phyloP scores from a whole-genome alignment of 2,113 vertebrate genomes.

The Nansenia antarctica region DNA sequence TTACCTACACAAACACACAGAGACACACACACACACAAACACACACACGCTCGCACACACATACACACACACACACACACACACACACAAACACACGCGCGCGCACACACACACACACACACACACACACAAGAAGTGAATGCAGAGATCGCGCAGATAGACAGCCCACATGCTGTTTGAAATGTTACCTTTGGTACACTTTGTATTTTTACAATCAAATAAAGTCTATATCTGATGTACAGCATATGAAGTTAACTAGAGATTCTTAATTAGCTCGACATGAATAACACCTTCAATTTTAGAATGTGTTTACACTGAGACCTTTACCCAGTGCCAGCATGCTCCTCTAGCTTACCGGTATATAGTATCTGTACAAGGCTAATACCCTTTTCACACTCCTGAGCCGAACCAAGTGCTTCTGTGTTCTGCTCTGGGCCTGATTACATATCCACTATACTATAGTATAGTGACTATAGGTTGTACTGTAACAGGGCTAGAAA shows the following conservation, averaged over 20 bases:
- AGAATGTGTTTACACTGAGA: conserved; percentile 53
- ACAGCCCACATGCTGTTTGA: conserved; percentile 8
- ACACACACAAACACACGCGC: conserved; percentile 26
- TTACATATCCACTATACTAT: not conserved
- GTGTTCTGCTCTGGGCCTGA: not conserved
- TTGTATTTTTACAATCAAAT: conserved; percentile 20
- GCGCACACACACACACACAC: not conserved
- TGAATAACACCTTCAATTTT: conserved; percentile 58
- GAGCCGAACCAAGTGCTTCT: too few relatives aligned
- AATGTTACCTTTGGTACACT: conserved; percentile 8
- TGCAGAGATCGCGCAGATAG: not conserved
- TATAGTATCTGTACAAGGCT: not conserved
- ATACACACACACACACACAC: too few relatives aligned
- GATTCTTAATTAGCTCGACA: conserved; percentile 38
- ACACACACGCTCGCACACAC: too few relatives aligned
- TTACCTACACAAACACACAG: not conserved
- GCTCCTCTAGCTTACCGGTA: too few relatives aligned
- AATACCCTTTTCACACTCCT: too few relatives aligned
- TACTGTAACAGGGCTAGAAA: not conserved
- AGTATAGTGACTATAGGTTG: too few relatives aligned
- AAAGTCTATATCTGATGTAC: conserved; percentile 27
- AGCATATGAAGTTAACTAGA: conserved; percentile 6
- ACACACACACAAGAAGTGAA: not conserved
- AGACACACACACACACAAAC: not conserved
- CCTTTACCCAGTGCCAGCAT: conserved; percentile 49